phyloP scores from a whole-genome alignment of 2,888 invertebrate species.

The Andrena dorsata region DNA sequence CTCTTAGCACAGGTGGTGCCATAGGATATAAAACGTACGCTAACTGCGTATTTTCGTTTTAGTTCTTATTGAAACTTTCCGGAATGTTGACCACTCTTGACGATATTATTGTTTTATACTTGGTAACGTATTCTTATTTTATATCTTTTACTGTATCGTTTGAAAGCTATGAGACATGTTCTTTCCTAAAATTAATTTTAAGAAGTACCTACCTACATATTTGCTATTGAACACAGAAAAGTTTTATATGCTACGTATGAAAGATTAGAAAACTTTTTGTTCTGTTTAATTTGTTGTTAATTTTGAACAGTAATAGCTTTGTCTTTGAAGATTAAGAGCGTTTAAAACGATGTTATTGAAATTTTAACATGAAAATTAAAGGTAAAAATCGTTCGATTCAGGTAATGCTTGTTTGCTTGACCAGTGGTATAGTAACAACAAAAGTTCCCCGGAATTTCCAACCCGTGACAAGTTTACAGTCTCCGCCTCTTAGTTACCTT shows the following conservation, averaged over 20 bases:
- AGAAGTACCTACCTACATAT: no score
- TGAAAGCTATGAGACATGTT: neutral
- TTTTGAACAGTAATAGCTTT: neutral
- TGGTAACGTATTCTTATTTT: constrained; percentile 55
- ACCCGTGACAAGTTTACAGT: constrained; percentile 32
- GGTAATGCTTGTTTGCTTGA: constrained; percentile 54
- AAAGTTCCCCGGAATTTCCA: constrained; percentile 32
- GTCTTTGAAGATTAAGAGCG: neutral
- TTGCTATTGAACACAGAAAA: neutral
- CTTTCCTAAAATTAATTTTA: neutral
- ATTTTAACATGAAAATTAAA: neutral
- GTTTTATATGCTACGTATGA: neutral
- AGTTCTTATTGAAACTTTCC: constrained; percentile 55
- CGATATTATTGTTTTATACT: constrained; percentile 39
- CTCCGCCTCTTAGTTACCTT: constrained; percentile 46
- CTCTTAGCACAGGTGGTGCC: constrained; percentile 68
- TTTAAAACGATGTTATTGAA: neutral
- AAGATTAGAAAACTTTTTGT: neutral
- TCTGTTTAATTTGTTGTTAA: neutral
- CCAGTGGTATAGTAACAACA: constrained; percentile 61
- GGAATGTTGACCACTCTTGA: constrained; percentile 53
- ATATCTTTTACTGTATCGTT: neutral
- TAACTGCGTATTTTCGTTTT: constrained; percentile 55
- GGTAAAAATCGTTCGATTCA: constrained; percentile 47
- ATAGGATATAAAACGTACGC: constrained; percentile 70